Evolutionary conservation across 2,113 vertebrate genomes (phyloP).

Genomic region (Macheiramphus alcinus): DNA sequence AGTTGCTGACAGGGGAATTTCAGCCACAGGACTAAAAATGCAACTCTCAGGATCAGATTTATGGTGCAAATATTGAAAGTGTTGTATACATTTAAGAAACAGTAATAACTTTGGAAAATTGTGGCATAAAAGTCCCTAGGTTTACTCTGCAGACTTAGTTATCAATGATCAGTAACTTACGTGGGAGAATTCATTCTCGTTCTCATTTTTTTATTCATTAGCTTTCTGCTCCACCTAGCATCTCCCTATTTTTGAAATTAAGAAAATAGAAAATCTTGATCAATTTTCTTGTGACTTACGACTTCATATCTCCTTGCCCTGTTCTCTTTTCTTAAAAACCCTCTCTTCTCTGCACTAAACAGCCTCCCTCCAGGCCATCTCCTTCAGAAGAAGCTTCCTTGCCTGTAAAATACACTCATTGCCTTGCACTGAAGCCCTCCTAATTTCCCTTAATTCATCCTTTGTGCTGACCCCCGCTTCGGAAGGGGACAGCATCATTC

Average conservation of each 20-base stretch:
- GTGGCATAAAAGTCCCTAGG: not conserved
- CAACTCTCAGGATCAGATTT: not conserved
- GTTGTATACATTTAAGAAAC: not conserved
- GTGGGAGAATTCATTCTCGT: not conserved
- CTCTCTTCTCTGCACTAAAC: not conserved
- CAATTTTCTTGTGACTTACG: not conserved
- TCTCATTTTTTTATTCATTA: not conserved
- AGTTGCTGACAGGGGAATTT: not conserved
- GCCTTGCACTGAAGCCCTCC: not conserved
- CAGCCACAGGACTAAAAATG: not conserved
- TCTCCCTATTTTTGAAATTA: not conserved
- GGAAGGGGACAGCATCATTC: accelerated
- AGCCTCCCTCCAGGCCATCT: not conserved
- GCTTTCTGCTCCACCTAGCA: not conserved
- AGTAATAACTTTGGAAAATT: not conserved
- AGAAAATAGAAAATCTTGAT: not conserved
- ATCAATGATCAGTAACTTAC: not conserved
- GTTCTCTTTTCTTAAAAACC: not conserved
- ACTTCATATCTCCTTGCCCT: not conserved
- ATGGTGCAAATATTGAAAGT: not conserved
- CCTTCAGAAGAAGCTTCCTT: not conserved
- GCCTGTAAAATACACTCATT: not conserved
- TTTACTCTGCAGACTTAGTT: not conserved
- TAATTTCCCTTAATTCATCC: not conserved
- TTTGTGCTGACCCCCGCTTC: not conserved